Evolutionary conservation across 2,113 vertebrate genomes (phyloP).

Genomic region (Pantherophis guttatus): DNA sequence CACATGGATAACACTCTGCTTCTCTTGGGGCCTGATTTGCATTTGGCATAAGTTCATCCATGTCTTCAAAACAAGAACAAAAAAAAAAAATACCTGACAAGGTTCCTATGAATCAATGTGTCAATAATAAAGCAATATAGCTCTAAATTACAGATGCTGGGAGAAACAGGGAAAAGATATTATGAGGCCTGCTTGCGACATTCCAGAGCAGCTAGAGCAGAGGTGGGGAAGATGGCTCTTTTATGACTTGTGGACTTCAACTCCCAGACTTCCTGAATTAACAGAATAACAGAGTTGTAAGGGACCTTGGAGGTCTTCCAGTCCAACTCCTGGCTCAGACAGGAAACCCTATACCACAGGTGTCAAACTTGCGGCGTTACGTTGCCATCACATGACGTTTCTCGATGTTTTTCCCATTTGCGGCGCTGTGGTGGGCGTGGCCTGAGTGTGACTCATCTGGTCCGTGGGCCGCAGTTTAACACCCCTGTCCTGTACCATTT

Average conservation of each 20-base stretch:
- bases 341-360: background rate
- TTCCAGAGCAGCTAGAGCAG: background rate
- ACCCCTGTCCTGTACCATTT: background rate
- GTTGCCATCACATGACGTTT: fast-evolving
- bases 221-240: background rate
- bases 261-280: background rate
- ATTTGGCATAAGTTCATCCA: background rate
- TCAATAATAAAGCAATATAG: background rate
- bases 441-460: too few relatives aligned
- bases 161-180: background rate
- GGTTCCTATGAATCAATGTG: background rate
- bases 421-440: too few relatives aligned
- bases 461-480: too few relatives aligned
- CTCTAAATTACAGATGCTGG: background rate
- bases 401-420: too few relatives aligned
- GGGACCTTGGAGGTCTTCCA: background rate
- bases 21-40: background rate
- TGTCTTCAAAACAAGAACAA: background rate
- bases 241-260: background rate
- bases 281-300: background rate
- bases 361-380: too few relatives aligned
- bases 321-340: background rate
- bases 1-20: background rate
- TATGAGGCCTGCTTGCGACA: background rate
- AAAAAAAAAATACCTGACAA: background rate